Conservation (phyloP, 2,113 vertebrate species). For the Phalacrocorax brasilianus region DNA sequence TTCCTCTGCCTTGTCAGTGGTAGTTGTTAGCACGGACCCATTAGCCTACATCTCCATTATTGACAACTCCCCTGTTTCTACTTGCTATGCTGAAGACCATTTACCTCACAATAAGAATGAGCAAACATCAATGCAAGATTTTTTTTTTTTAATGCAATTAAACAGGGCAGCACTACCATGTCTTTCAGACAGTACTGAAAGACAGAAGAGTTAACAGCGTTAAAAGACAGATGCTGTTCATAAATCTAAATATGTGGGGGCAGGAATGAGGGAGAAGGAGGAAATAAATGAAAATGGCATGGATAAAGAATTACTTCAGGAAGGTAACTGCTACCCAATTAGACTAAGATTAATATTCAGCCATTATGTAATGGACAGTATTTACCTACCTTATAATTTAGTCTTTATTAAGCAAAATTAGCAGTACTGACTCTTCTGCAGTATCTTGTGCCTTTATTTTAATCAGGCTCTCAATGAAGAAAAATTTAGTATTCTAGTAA, state of each 20-base stretch:
- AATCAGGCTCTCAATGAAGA: not conserved
- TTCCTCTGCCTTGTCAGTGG: not conserved
- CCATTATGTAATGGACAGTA: not conserved
- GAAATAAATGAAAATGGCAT: not conserved
- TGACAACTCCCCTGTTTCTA: not conserved
- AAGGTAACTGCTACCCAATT: not conserved
- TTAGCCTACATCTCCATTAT: not conserved
- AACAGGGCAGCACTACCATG: not conserved
- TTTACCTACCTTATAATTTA: not conserved
- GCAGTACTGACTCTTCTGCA: not conserved
- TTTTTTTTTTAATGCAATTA: not conserved
- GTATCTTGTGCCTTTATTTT: not conserved
- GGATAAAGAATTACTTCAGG: not conserved
- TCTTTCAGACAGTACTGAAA: not conserved
- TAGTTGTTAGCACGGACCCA: not conserved
- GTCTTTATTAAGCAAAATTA: not conserved
- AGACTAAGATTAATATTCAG: not conserved
- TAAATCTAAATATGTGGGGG: not conserved
- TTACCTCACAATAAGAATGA: not conserved
- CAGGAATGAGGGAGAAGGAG: not conserved
- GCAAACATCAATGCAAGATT: not conserved
- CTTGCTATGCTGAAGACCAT: not conserved
- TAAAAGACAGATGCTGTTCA: not conserved
- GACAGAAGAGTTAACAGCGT: not conserved
- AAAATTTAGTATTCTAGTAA: not conserved